phyloP scores from a whole-genome alignment of 2,888 invertebrate species.

The Muschampia plurimacula region DNA sequence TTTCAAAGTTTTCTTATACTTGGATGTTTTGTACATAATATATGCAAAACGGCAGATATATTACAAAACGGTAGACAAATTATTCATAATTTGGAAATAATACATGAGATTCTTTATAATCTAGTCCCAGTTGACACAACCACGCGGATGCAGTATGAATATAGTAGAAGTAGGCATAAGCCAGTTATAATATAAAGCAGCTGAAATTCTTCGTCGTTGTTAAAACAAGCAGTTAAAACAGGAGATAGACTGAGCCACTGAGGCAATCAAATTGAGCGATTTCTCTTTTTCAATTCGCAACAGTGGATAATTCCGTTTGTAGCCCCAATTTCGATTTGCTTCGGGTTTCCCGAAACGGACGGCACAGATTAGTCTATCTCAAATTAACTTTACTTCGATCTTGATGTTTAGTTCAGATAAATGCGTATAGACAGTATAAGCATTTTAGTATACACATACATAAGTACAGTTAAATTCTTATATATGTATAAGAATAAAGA shows the following conservation, averaged over 20 bases:
- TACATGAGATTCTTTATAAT: too few relatives aligned
- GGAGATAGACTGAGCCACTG: conserved; percentile 24
- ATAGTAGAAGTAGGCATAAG: too few relatives aligned
- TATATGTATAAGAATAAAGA: too few relatives aligned
- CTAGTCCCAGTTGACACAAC: too few relatives aligned
- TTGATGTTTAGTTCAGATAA: not conserved
- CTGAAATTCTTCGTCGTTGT: not conserved
- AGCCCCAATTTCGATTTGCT: conserved; percentile 33
- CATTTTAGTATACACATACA: not conserved
- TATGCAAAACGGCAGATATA: too few relatives aligned
- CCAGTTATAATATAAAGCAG: not conserved
- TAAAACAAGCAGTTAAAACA: not conserved
- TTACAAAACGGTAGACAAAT: too few relatives aligned
- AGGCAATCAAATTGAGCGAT: conserved; percentile 33
- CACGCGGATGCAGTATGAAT: too few relatives aligned
- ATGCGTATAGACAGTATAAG: not conserved
- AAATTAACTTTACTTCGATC: conserved; percentile 14
- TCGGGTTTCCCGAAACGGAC: conserved; percentile 14
- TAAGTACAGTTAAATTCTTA: too few relatives aligned
- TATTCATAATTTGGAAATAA: too few relatives aligned
- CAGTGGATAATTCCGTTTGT: conserved; percentile 34
- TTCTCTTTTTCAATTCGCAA: conserved; percentile 32
- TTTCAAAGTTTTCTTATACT: too few relatives aligned
- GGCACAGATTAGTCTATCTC: conserved; percentile 27
- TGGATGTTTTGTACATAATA: too few relatives aligned